Evolutionary conservation across 2,797 vertebrate species (phyloP).

Genomic region (Trachops cirrhosus): DNA sequence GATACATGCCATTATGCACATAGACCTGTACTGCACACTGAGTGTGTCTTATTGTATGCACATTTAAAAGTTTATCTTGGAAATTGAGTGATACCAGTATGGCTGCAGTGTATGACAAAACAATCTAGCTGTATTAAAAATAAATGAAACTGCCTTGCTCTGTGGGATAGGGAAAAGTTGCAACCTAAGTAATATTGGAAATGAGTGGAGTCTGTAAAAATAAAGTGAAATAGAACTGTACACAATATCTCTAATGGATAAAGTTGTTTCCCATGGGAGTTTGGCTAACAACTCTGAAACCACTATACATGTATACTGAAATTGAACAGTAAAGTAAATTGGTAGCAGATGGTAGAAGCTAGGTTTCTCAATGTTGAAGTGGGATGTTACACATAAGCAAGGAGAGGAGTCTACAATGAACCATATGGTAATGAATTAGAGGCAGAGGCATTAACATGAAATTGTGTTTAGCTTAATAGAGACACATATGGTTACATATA

Average conservation of each 20-base stretch:
- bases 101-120: neutral
- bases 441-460: neutral
- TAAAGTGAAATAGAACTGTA: neutral
- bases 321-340: neutral
- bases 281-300: neutral
- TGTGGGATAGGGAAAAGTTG: neutral
- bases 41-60: neutral
- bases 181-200: neutral
- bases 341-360: neutral
- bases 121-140: neutral
- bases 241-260: neutral
- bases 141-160: neutral
- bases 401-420: neutral
- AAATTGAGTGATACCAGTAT: neutral
- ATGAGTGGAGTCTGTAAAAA: neutral
- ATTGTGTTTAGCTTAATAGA: neutral
- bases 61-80: neutral
- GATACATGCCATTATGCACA: neutral
- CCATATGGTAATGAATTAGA: neutral
- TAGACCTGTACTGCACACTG: neutral
- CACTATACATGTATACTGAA: neutral
- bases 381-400: neutral
- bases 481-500: neutral
- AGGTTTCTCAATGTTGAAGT: neutral
- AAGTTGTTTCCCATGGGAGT: neutral